Conservation (phyloP, 2,113 vertebrate species). For the Promerops cafer region DNA sequence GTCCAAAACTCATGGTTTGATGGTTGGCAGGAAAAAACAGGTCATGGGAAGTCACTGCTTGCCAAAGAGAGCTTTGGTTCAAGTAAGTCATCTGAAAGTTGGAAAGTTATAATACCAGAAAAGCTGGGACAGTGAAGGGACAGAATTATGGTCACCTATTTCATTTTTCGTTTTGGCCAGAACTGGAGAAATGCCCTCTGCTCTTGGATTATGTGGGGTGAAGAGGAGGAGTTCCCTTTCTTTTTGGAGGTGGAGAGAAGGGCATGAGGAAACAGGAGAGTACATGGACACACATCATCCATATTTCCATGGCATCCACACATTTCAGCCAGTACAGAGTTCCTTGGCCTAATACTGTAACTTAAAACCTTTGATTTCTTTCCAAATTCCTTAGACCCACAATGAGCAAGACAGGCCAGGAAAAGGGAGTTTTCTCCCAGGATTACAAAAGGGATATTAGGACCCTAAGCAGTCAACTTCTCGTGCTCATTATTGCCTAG, state of each 20-base stretch:
- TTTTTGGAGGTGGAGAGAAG: background rate
- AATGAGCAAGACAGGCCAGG: background rate
- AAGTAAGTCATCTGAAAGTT: background rate
- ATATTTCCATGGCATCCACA: background rate
- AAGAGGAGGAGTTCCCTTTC: background rate
- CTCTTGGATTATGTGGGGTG: background rate
- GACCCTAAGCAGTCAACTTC: background rate
- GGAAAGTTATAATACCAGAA: background rate
- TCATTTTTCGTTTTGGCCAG: background rate
- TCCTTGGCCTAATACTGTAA: background rate
- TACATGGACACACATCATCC: accelerated
- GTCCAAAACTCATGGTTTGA: background rate
- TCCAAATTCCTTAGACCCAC: background rate
- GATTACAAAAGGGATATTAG: background rate
- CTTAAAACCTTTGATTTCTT: background rate
- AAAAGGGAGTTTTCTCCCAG: background rate
- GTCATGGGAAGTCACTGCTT: background rate
- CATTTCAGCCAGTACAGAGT: background rate
- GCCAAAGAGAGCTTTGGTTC: background rate
- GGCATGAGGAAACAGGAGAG: background rate
- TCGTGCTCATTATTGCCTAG: background rate
- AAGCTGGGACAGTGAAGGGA: background rate
- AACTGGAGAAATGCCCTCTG: background rate
- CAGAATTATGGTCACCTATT: background rate
- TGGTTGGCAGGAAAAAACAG: background rate